Percentiles rank a stretch among this genome's conserved stretches.
These are phyloP conservation scores for Poeciliopsis presidionis DNA, from an alignment of 2,797 vertebrate species.

Conservation along the genomic window DNA sequence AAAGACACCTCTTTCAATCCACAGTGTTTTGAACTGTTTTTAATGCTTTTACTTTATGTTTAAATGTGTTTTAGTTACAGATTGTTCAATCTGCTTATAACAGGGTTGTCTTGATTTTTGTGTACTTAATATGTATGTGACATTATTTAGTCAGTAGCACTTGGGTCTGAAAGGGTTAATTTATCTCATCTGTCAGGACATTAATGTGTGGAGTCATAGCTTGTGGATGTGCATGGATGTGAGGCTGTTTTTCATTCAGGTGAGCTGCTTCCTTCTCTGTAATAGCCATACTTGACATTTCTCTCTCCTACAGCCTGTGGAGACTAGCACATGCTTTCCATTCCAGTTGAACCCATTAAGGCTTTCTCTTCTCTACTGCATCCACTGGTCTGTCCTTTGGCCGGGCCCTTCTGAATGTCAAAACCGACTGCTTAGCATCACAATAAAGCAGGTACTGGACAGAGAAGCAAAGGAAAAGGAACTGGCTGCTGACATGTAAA, in stretches of 20 bases:
- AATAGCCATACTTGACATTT: conserved; percentile 76
- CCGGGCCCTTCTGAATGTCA: conserved; percentile 69
- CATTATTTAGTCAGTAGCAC: conserved; percentile 5
- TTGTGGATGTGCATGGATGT: conserved; percentile 52
- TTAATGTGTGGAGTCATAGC: conserved; percentile 43
- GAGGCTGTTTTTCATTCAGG: conserved; percentile 62
- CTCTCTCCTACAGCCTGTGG: conserved; percentile 65
- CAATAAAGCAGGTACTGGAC: conserved; percentile 62
- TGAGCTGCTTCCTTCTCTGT: conserved; percentile 58
- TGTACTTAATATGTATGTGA: neutral
- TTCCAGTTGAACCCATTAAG: conserved; percentile 78
- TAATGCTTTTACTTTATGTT: neutral
- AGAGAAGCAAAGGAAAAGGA: conserved; percentile 51
- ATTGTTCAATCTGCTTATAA: neutral
- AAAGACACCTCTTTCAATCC: neutral
- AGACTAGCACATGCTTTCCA: conserved; percentile 73
- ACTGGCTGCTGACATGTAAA: conserved; percentile 61
- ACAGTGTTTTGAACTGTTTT: neutral
- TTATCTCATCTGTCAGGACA: conserved; percentile 19
- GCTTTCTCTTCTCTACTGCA: conserved; percentile 62
- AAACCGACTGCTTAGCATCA: conserved; percentile 72
- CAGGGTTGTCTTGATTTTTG: neutral
- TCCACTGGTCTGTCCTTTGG: conserved; percentile 70
- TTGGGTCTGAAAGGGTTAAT: conserved; percentile 28
- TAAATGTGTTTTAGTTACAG: neutral